Conservation (phyloP, 2,888 invertebrate genomes). For the Schrankia costaestrigalis region DNA sequence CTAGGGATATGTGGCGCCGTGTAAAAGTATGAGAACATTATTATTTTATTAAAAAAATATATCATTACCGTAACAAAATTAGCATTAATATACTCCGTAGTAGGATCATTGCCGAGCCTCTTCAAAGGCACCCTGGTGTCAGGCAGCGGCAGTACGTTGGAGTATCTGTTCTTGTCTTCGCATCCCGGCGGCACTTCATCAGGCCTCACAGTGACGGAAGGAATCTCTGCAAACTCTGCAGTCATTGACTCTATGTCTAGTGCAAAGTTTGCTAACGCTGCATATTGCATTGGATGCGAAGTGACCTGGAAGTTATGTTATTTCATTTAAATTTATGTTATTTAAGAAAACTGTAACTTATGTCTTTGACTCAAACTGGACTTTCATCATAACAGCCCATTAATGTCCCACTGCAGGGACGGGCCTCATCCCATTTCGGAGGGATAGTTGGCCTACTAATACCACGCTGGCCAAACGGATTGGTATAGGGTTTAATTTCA, state of each 20-base stretch:
- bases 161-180: constrained; percentile 94
- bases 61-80: constrained; percentile 95
- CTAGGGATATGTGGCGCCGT: no score
- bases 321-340: no score
- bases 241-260: constrained; percentile 86
- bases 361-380: no score
- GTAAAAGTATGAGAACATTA: no score
- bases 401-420: no score
- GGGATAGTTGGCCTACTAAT: no score
- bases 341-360: no score
- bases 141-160: constrained; percentile 96
- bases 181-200: constrained; percentile 93
- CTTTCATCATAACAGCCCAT: no score
- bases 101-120: constrained; percentile 86
- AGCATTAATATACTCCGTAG: constrained; percentile 95
- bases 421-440: no score
- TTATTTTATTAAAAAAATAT: no score
- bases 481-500: no score
- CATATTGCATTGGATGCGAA: constrained; percentile 88
- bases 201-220: constrained; percentile 87
- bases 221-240: constrained; percentile 91
- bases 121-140: constrained; percentile 92
- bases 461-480: no score
- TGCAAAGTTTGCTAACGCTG: constrained; percentile 87
- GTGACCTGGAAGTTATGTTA: constrained; percentile 74